Percentiles rank a stretch among this genome's conserved stretches.
Evolutionary conservation across 2,797 vertebrate genomes (phyloP).

Genomic region (Oreortyx pictus): DNA sequence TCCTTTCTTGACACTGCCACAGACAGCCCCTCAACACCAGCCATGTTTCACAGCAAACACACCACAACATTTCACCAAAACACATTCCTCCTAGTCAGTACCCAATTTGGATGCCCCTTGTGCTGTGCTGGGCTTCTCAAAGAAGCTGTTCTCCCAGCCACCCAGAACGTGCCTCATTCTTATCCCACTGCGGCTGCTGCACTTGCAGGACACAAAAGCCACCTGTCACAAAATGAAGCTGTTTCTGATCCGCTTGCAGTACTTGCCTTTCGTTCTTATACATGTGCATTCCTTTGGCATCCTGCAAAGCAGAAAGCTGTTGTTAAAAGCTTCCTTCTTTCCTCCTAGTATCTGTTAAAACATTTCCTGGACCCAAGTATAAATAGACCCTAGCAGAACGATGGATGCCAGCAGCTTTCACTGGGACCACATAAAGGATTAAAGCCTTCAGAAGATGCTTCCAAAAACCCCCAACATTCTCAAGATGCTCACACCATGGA

Average conservation of each 20-base stretch:
- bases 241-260: not conserved
- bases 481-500: not conserved
- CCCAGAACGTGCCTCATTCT: not conserved
- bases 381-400: not conserved
- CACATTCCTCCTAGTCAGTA: not conserved
- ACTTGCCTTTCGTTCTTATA: not conserved
- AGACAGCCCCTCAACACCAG: not conserved
- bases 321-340: not conserved
- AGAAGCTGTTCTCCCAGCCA: not conserved
- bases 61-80: not conserved
- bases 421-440: not conserved
- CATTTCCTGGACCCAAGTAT: not conserved
- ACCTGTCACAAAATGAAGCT: not conserved
- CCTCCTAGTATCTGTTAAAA: not conserved
- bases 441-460: not conserved
- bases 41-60: not conserved
- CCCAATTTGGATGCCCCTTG: not conserved
- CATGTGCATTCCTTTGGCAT: not conserved
- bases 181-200: not conserved
- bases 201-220: not conserved
- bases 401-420: not conserved
- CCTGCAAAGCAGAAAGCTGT: not conserved
- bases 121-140: not conserved
- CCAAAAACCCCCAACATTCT: not conserved
- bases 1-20: not conserved